Evolutionary conservation across 1,140 invertebrate species (phyloP).

Genomic region (Bombus balteatus): DNA sequence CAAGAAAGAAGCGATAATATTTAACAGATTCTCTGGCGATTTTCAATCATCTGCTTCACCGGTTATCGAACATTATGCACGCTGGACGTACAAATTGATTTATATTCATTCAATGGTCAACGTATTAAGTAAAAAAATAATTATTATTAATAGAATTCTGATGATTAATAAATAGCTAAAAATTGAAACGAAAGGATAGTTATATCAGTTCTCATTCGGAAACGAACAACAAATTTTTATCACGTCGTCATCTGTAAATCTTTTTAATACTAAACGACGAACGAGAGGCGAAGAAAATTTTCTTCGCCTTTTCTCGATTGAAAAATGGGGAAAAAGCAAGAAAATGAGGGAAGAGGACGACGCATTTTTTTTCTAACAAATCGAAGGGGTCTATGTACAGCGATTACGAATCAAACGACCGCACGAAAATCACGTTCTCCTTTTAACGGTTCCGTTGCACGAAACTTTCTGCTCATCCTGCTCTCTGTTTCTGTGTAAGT

Average conservation of each 20-base stretch:
- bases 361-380: constrained; percentile 3
- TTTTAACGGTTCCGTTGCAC: not conserved
- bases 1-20: not conserved
- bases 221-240: not conserved
- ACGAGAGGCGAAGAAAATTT: not conserved
- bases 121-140: not conserved
- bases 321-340: not conserved
- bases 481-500: not conserved
- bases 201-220: not conserved
- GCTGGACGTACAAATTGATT: not conserved
- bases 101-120: not conserved
- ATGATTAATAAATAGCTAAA: constrained; percentile 3
- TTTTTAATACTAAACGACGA: not conserved
- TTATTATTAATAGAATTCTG: not conserved
- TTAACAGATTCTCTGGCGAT: not conserved
- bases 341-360: too few relatives aligned
- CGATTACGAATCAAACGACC: constrained; percentile 40
- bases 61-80: not conserved
- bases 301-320: not conserved
- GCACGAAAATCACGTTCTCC: constrained; percentile 34
- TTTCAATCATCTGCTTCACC: not conserved
- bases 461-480: not conserved
- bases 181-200: not conserved
- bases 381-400: constrained; percentile 31
- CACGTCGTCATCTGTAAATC: not conserved